Base-by-base conservation (phyloP, 2,797 vertebrate genomes). In the Peromyscus aztecus region DNA sequence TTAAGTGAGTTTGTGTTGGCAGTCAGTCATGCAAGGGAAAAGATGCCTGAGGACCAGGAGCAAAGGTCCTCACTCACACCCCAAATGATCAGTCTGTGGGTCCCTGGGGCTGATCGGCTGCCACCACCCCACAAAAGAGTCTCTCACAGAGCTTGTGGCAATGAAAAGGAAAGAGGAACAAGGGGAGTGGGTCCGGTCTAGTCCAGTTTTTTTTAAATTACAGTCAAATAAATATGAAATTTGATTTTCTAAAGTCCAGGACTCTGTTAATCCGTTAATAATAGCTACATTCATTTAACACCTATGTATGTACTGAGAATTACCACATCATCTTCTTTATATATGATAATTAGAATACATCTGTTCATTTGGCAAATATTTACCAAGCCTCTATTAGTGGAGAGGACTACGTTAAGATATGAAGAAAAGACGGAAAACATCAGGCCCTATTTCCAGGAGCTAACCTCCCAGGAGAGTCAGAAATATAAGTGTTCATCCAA, bases 311-410 rank as follows among this genome's bases (percentile, higher is more conserved):
- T 95, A 34, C 49, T 55, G 31, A 27, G 40, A 90, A 90, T 80
- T 97, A 13, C 88, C 63, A 94, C 17, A 31, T n/a, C 55, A 49
- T 94, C 85, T 86, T 46, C 52, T 69, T 82, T 95, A 81, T 75
- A 67, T 82, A 29, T 80, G 88, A 90, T 73, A 71, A 97, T 92
- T 96, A 92, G 94, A 93, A 81, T 84, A 27, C 34, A 84, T 84
- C 73, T 69, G 83, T 93, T 86, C 40, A 73, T 84, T 77, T 95
- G 92, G 61, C 65, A 93, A 96, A 94, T 94, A 94, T 96, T 96
- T 96, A 63, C 81, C 10, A 0, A 95, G 67, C 61, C 59, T 75
- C 67, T 82, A 80, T 86, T 93, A 90, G 76, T 57, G 1, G 21
- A 55, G 46, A 76, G 46, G 80, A 31, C 69, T 67, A 8, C 63